These are phyloP conservation scores for Calcarius ornatus DNA, from an alignment of 2,113 vertebrate species.

Conservation along the genomic window DNA sequence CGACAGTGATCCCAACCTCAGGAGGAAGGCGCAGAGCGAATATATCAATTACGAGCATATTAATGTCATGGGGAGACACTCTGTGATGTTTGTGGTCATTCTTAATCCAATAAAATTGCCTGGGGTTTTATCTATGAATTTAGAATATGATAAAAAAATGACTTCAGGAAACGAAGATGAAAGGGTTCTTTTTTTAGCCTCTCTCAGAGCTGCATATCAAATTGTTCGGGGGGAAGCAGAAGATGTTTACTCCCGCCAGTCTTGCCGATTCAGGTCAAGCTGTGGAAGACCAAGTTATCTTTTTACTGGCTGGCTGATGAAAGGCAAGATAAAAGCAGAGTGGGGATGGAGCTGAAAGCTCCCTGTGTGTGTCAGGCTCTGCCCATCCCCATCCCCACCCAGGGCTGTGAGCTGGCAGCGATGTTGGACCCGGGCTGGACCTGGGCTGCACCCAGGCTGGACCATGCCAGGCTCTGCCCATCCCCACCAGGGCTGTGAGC, in stretches of 20 bases:
- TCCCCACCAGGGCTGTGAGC: not conserved
- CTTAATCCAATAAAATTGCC: constrained; percentile 13
- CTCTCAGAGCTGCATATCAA: constrained; percentile 33
- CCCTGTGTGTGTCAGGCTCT: fast-evolving
- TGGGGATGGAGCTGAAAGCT: not conserved
- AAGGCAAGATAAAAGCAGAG: not conserved
- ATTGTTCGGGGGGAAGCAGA: not conserved
- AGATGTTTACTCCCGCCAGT: constrained; percentile 23
- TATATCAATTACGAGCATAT: not conserved
- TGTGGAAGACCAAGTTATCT: constrained; percentile 3
- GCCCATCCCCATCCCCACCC: too few species aligned
- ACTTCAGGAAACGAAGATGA: constrained; percentile 27
- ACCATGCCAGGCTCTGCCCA: not conserved
- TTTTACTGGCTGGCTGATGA: not conserved
- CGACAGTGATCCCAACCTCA: not conserved
- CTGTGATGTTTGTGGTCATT: constrained; percentile 40
- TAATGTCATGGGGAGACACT: constrained; percentile 27
- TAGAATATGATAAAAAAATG: not conserved
- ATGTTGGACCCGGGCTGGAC: too few species aligned
- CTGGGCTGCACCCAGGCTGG: too few species aligned
- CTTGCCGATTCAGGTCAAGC: constrained; percentile 24
- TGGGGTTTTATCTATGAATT: constrained; percentile 38
- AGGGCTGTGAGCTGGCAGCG: fast-evolving
- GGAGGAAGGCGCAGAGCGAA: not conserved
- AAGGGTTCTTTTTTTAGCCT: constrained; percentile 37